Evolutionary conservation across 2,888 invertebrate genomes (phyloP), one percentile per base, ranked within the genome.

Genomic region (Chalcis sispes): DNA sequence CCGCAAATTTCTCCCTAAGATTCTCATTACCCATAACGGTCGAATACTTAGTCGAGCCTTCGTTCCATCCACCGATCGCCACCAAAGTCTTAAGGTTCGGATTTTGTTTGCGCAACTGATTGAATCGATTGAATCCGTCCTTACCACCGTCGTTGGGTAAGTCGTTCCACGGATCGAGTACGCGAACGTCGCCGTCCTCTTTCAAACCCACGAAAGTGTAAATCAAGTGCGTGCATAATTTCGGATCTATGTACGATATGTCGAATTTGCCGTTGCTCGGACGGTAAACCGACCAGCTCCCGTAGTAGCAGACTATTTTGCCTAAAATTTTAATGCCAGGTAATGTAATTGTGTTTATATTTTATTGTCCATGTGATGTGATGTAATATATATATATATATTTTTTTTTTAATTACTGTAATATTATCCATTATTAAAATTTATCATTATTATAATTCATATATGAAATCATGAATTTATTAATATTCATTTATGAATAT

Each of bases 241-340:
- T 86, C 0, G 94, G 91, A 82, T 95, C 91, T 46, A 95, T 93
- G 72, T 94, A 82, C 7, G 90, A 90, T 0, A 94, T 92, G 7
- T 92, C 90, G 81, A 93, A 95, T 84, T 92, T 90, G 0, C 95
- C 95, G 61, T 89, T 83, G 0, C 91, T 92, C 0, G 85, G 86
- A 40, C 95, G 91, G 83, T 95, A 95, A 0, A 91, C 91, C 0
- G 95, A 91, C 95, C 95, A 95, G 10, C 93, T 92, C 10, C 94
- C 94, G 79, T 92, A 93, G 86, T 95, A 96, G 82, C 95, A 95
- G 0, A 95, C 90, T 0, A 95, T 89, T 70, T 91, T 89, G 79
- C 92, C 93, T 94, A 82, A 1, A 72, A n/a, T n/a, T n/a, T n/a
- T n/a, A n/a, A n/a, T n/a, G n/a, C n/a, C n/a, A 78, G 25, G 20